Base-by-base conservation (phyloP, 2,888 invertebrate genomes). In the Lycocerus yunnanus region DNA sequence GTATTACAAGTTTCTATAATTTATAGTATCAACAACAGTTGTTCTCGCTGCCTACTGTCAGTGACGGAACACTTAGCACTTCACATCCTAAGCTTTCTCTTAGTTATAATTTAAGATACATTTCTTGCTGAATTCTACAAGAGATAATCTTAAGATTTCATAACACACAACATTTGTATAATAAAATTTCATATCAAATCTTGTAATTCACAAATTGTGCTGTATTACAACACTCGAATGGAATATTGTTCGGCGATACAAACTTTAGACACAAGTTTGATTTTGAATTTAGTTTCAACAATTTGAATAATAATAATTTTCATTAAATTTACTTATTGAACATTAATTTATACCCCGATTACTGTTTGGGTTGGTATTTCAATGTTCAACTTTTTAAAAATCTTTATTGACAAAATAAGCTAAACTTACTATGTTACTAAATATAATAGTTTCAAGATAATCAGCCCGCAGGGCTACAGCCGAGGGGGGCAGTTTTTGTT, bases 1-100 rank as follows among this genome's bases (percentile, higher is more conserved):
- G 72, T 69, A 72, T 69, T 72, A 75, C 69, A 72, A 75, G 66
- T 75, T 75, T 75, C 69, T 66, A 72, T 75, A 75, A 75, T 75
- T 75, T 75, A 75, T 75, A 72, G 75, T 67, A 71, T 66, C 72
- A 71, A 72, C 75, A 75, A 75, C 75, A 75, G 75, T 72, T 75
- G 72, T 69, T 72, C 66, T 68, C 61, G 16, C 69, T 65, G 27
- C 58, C 15, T 63, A 69, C 66, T 75, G 75, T 75, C 75, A 72
- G 75, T 74, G 71, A 71, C 71, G 68, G 68, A 72, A 68, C 72
- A 72, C 72, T 72, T 67, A 68, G 58, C 72, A 72, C 72, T 66
- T 66, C 71, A 72, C 72, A 66, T 66, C 58, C 66, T 66, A 65
- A 21, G 15, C 71, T 66, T 66, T 68, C 27, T 67, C 60, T 60